Conservation (phyloP, 2,113 vertebrate species). For the Ranitomeya imitator region DNA sequence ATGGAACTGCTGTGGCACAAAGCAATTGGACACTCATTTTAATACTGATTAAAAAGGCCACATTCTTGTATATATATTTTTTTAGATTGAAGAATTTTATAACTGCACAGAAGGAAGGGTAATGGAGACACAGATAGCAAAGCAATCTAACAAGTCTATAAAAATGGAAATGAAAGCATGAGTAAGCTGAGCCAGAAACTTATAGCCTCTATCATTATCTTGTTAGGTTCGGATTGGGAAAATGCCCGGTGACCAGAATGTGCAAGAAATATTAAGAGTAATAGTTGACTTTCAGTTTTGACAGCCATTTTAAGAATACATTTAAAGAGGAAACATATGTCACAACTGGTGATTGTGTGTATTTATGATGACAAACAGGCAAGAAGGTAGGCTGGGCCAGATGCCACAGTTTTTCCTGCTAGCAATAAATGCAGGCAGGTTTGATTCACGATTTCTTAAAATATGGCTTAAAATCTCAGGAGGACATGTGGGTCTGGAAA, state of each 20-base stretch:
- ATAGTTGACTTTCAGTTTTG: slow-evolving; percentile 46
- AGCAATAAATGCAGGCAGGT: not conserved
- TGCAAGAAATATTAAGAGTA: slow-evolving; percentile 51
- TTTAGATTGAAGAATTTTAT: slow-evolving; percentile 57
- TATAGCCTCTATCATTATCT: slow-evolving; percentile 58
- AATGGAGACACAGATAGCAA: slow-evolving; percentile 55
- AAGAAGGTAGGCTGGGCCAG: slow-evolving; percentile 12
- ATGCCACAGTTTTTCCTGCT: slow-evolving; percentile 4
- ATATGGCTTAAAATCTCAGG: not conserved
- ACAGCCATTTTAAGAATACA: slow-evolving; percentile 32
- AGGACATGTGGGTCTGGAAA: not conserved
- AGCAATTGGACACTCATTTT: slow-evolving; percentile 58
- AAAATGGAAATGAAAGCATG: slow-evolving; percentile 59
- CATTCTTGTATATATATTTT: slow-evolving; percentile 52
- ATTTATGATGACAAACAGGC: slow-evolving; percentile 33
- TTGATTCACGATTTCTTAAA: slow-evolving; percentile 18
- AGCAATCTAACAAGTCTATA: slow-evolving; percentile 59
- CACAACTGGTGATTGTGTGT: slow-evolving; percentile 32
- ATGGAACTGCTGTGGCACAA: slow-evolving; percentile 59
- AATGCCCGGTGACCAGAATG: slow-evolving; percentile 53
- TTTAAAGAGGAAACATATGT: slow-evolving; percentile 39
- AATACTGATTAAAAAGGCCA: slow-evolving; percentile 63
- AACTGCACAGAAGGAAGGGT: slow-evolving; percentile 39
- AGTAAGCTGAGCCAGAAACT: slow-evolving; percentile 51
- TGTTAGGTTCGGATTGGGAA: slow-evolving; percentile 56